Conservation (phyloP, 2,113 vertebrate species). For the Xyrauchen texanus region DNA sequence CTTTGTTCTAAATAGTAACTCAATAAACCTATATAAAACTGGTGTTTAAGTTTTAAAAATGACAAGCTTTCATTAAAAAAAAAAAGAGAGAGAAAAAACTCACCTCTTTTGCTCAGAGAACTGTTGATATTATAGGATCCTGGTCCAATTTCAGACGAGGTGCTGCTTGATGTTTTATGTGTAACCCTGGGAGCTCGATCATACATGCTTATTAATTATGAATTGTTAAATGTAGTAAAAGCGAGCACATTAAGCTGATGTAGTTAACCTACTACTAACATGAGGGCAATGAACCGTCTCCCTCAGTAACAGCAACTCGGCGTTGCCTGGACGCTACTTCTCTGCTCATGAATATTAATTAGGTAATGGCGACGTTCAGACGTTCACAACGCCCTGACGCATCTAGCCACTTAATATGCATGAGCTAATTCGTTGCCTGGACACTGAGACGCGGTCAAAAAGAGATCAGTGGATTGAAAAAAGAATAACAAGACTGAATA, state of each 20-base stretch:
- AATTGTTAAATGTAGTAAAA: not conserved
- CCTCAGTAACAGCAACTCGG: constrained; percentile 8
- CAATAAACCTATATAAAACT: too few species aligned
- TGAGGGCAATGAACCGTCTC: too few species aligned
- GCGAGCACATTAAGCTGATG: not conserved
- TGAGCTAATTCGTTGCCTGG: not conserved
- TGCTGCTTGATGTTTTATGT: constrained; percentile 37
- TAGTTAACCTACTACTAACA: not conserved
- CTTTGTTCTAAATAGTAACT: too few species aligned
- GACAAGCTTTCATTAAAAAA: too few species aligned
- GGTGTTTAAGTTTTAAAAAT: too few species aligned
- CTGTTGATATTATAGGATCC: constrained; percentile 64
- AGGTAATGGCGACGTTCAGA: not conserved
- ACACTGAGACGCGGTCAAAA: not conserved
- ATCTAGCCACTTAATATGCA: too few species aligned
- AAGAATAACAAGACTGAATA: too few species aligned
- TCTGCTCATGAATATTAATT: constrained; percentile 15
- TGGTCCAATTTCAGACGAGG: constrained; percentile 62
- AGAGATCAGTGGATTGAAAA: too few species aligned
- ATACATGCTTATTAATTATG: constrained; percentile 61
- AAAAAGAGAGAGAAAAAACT: not conserved
- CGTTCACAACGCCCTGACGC: not conserved
- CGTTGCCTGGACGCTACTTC: constrained; percentile 33
- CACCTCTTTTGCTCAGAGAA: constrained; percentile 51
- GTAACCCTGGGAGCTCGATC: constrained; percentile 65